phyloP scores from a whole-genome alignment of 2,797 vertebrate species.

The Carapus acus region DNA sequence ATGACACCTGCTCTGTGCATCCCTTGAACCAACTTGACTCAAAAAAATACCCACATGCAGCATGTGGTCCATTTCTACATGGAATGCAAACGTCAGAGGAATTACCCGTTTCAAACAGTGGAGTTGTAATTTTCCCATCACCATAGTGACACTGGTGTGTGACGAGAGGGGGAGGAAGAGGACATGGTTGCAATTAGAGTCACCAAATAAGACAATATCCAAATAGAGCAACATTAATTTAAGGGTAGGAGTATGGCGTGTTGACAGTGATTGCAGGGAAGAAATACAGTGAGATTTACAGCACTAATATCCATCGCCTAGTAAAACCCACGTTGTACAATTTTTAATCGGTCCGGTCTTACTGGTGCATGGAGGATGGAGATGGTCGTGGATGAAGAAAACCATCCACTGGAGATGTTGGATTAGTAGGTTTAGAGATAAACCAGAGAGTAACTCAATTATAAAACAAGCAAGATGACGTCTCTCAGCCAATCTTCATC shows the following conservation, averaged over 20 bases:
- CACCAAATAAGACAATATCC: slow-evolving; percentile 35
- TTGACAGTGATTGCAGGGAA: not conserved
- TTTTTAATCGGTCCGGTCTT: slow-evolving; percentile 13
- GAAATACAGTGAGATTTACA: slow-evolving; percentile 14
- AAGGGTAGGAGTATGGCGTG: slow-evolving; percentile 6
- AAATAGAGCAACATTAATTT: slow-evolving; percentile 17
- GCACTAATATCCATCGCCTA: slow-evolving; percentile 13
- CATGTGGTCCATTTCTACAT: slow-evolving; percentile 29
- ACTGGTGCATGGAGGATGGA: too few species aligned
- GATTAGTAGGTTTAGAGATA: slow-evolving; percentile 34
- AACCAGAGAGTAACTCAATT: slow-evolving; percentile 26
- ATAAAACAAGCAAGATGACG: slow-evolving; percentile 13
- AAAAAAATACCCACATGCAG: slow-evolving; percentile 2
- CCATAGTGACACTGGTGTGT: slow-evolving; percentile 42
- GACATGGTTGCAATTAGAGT: slow-evolving; percentile 51
- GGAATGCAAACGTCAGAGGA: slow-evolving; percentile 41
- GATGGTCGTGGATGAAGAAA: too few species aligned
- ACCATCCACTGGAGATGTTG: slow-evolving; percentile 32
- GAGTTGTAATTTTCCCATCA: slow-evolving; percentile 62
- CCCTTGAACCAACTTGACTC: slow-evolving; percentile 24
- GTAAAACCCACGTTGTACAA: slow-evolving; percentile 40
- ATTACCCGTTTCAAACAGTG: slow-evolving; percentile 37
- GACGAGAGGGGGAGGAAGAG: slow-evolving; percentile 45
- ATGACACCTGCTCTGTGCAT: slow-evolving; percentile 28
- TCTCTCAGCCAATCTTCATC: slow-evolving; percentile 17